These are phyloP conservation scores for Cydia pomonella DNA, from an alignment of 1,140 invertebrate species.

Conservation along the genomic window DNA sequence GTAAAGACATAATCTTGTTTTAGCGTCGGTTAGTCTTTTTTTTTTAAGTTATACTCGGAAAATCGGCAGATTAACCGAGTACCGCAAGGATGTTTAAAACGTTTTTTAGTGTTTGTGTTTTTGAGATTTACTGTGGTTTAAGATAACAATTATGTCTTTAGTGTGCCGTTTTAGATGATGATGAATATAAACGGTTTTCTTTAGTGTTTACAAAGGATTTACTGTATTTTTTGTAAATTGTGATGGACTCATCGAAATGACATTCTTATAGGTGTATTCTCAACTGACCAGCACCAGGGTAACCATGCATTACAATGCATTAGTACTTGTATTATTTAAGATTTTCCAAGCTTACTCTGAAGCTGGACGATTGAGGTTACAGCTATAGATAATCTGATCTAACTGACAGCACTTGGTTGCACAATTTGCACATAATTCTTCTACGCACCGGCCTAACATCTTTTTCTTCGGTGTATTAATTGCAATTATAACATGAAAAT, in stretches of 20 bases:
- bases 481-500: constrained; percentile 38
- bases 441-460: constrained; percentile 20
- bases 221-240: not conserved
- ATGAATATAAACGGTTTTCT: not conserved
- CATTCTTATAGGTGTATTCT: not conserved
- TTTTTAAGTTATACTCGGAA: constrained; percentile 5
- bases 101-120: constrained; percentile 18
- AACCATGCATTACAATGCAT: not conserved
- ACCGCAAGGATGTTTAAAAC: not conserved
- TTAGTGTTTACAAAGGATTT: not conserved
- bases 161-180: constrained; percentile 16
- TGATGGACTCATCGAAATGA: not conserved
- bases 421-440: constrained; percentile 14
- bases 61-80: constrained; percentile 17
- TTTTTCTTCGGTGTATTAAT: constrained; percentile 18
- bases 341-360: not conserved
- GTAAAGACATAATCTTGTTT: constrained; percentile 56
- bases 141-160: not conserved
- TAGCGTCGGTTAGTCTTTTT: constrained; percentile 3
- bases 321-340: not conserved
- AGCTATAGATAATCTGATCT: not conserved
- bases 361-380: not conserved
- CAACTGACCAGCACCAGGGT: not conserved
- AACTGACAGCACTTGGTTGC: constrained; percentile 1
- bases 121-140: constrained; percentile 22